Conservation (phyloP, 2,113 vertebrate species). For the Cepphus grylle region DNA sequence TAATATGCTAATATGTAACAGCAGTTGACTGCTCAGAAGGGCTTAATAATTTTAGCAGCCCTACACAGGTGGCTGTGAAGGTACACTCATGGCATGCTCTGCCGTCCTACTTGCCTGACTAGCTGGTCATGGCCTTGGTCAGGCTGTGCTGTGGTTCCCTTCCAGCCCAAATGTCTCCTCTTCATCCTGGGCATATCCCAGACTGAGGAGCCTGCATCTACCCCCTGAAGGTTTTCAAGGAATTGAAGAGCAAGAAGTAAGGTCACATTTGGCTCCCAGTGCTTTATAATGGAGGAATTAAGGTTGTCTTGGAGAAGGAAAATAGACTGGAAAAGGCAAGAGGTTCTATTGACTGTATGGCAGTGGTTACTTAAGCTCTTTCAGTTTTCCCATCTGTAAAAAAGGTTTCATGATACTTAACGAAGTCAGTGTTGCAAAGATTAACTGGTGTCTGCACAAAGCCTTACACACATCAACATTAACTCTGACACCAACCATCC, state of each 20-base stretch:
- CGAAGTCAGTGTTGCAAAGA: background rate
- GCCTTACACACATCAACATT: background rate
- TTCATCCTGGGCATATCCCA: background rate
- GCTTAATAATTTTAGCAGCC: background rate
- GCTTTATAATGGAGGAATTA: background rate
- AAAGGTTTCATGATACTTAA: background rate
- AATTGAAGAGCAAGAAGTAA: background rate
- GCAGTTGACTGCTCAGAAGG: background rate
- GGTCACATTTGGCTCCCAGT: background rate
- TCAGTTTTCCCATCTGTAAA: background rate
- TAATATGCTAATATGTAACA: background rate
- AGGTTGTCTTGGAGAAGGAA: background rate
- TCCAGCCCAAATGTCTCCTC: background rate
- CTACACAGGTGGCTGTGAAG: background rate
- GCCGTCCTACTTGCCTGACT: background rate
- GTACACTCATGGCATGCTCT: fast-evolving
- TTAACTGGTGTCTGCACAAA: background rate
- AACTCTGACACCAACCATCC: background rate
- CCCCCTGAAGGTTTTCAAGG: background rate
- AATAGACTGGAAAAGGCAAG: background rate
- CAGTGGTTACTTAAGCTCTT: background rate
- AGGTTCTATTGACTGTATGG: background rate
- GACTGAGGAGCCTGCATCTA: background rate
- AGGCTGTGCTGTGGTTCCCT: background rate
- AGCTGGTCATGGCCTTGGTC: background rate